Evolutionary conservation across 2,888 invertebrate species (phyloP).

Genomic region (Anoplius nigerrimus): DNA sequence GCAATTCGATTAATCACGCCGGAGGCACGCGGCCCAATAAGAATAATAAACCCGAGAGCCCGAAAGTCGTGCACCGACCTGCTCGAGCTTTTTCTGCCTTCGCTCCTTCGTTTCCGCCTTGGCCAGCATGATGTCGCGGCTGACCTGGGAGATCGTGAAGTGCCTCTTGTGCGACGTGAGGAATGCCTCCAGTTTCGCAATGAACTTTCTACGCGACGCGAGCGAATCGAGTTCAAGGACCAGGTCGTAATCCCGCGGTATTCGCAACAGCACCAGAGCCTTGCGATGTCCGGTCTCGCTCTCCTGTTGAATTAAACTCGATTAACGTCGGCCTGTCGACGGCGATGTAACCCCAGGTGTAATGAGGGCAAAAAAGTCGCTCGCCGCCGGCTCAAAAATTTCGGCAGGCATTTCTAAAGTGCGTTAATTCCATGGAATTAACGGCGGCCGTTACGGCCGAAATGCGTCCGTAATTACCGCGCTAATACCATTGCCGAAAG

Average conservation of each 20-base stretch:
- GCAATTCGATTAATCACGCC: too few relatives aligned
- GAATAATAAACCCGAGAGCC: too few relatives aligned
- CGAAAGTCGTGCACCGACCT: constrained; percentile 54
- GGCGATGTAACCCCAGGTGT: too few relatives aligned
- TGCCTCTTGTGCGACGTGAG: constrained; percentile 89
- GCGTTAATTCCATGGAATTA: too few relatives aligned
- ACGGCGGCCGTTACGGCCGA: too few relatives aligned
- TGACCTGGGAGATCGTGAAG: constrained; percentile 80
- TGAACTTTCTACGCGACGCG: constrained; percentile 88
- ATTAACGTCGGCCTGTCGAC: constrained; percentile 20
- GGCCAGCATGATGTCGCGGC: constrained; percentile 89
- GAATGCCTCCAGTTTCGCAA: constrained; percentile 91
- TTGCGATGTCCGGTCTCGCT: constrained; percentile 82
- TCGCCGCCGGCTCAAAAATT: too few relatives aligned
- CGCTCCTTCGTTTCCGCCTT: constrained; percentile 96
- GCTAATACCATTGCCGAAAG: neutral
- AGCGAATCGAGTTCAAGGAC: constrained; percentile 93
- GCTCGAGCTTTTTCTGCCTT: constrained; percentile 92
- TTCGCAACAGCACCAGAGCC: constrained; percentile 88
- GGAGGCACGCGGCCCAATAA: too few relatives aligned
- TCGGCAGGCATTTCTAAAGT: too few relatives aligned
- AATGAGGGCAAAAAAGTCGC: neutral
- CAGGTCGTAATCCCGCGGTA: constrained; percentile 93
- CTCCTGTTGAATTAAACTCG: constrained; percentile 74
- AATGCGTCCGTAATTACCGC: too few relatives aligned